phyloP scores from a whole-genome alignment of 2,888 invertebrate genomes.

The Patella ulyssiponensis region DNA sequence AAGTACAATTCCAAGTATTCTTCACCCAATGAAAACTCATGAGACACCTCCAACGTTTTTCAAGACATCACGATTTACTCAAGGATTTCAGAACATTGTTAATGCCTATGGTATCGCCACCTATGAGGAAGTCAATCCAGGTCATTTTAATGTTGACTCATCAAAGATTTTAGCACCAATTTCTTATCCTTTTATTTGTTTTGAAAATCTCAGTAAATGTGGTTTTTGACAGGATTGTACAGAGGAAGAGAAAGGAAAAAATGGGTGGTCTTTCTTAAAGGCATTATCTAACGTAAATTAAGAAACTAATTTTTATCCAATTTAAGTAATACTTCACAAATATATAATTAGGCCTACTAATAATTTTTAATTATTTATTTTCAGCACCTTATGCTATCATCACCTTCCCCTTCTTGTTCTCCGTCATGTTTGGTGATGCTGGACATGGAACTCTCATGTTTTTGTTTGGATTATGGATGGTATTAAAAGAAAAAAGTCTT shows the following conservation, averaged over 20 bases:
- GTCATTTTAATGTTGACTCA: constrained; percentile 67
- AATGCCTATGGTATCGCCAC: constrained; percentile 97
- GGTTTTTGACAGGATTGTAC: too few relatives aligned
- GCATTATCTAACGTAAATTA: too few relatives aligned
- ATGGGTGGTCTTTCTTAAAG: too few relatives aligned
- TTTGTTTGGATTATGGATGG: constrained; percentile 93
- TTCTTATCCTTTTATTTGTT: too few relatives aligned
- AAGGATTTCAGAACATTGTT: constrained; percentile 93
- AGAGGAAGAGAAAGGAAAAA: too few relatives aligned
- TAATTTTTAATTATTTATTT: constrained; percentile 40
- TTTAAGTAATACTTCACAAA: too few relatives aligned
- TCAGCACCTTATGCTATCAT: constrained; percentile 95
- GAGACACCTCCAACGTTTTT: constrained; percentile 94
- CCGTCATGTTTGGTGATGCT: constrained; percentile 98
- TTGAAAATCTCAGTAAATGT: too few relatives aligned
- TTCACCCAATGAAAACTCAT: constrained; percentile 92
- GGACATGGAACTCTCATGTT: constrained; percentile 96
- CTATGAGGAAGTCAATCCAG: constrained; percentile 97
- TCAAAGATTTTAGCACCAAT: too few relatives aligned
- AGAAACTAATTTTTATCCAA: background rate
- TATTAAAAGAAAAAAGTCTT: constrained; percentile 91
- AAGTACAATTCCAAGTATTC: constrained; percentile 94
- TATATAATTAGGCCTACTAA: too few relatives aligned
- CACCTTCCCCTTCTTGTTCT: constrained; percentile 97
- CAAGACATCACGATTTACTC: constrained; percentile 95